Evolutionary conservation across 2,797 vertebrate genomes (phyloP).

Genomic region (Bryconaethiops microstoma): DNA sequence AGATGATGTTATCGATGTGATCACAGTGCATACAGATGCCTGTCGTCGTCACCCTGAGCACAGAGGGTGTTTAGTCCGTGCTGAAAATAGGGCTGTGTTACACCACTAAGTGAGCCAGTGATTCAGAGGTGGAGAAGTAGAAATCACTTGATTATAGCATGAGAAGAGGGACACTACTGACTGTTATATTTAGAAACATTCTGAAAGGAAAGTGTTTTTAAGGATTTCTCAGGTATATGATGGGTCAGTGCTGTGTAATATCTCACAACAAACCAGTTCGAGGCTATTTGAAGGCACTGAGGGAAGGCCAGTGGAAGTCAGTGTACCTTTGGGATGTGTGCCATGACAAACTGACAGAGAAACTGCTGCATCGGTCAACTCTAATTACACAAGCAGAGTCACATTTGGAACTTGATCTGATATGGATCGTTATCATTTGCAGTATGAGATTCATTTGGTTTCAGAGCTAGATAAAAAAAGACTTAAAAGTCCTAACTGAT

Average conservation of each 20-base stretch:
- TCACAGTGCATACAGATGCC: slow-evolving; percentile 33
- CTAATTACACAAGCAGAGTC: slow-evolving; percentile 5
- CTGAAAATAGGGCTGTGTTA: slow-evolving; percentile 26
- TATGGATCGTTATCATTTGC: slow-evolving; percentile 23
- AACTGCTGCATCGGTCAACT: slow-evolving; percentile 12
- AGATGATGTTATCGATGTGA: slow-evolving; percentile 40
- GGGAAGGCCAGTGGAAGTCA: neutral
- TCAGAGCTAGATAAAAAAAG: neutral
- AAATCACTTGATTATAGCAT: slow-evolving; percentile 20
- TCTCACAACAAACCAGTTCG: neutral
- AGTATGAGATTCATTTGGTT: slow-evolving; percentile 13
- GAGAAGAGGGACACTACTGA: slow-evolving; percentile 17
- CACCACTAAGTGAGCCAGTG: slow-evolving; percentile 19
- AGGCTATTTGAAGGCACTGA: slow-evolving; percentile 10
- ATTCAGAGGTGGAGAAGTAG: slow-evolving; percentile 15
- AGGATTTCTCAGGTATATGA: slow-evolving; percentile 59
- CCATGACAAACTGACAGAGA: neutral
- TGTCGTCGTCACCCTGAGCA: slow-evolving; percentile 27
- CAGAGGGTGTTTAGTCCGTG: slow-evolving; percentile 25
- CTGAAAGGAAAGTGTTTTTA: slow-evolving; percentile 26
- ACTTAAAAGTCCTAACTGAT: neutral
- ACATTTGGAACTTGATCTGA: slow-evolving; percentile 18
- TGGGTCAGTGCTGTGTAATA: slow-evolving; percentile 40
- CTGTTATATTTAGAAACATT: slow-evolving; percentile 12
- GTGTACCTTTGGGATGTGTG: neutral